phyloP scores from a whole-genome alignment of 1,140 invertebrate species.

The Leguminivora glycinivorella region DNA sequence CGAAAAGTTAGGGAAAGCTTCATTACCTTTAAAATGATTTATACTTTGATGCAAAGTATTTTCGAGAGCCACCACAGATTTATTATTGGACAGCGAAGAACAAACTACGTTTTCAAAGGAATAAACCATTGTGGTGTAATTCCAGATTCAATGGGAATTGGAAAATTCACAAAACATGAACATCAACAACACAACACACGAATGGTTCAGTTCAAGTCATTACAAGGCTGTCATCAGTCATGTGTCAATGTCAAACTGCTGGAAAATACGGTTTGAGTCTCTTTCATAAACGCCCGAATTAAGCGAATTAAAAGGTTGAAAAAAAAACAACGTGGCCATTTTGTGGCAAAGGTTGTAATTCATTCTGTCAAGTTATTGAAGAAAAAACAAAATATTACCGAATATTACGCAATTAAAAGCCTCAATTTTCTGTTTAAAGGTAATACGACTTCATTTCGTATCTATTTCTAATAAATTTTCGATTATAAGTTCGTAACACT shows the following conservation, averaged over 20 bases:
- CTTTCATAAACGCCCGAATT: neutral
- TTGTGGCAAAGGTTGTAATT: conserved; percentile 17
- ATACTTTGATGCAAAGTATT: conserved; percentile 21
- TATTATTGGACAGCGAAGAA: neutral
- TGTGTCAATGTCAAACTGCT: neutral
- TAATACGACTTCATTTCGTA: neutral
- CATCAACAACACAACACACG: neutral
- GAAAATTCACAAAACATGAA: neutral
- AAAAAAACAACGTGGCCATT: conserved; percentile 21
- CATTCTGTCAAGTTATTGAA: conserved; percentile 12
- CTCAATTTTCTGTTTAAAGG: neutral
- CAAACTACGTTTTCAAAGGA: neutral
- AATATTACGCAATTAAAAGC: neutral
- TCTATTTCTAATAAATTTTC: neutral
- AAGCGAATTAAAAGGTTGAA: neutral
- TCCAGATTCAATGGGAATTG: neutral
- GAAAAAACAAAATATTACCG: neutral
- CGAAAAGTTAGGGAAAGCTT: neutral
- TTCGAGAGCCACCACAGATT: neutral
- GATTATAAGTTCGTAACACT: neutral
- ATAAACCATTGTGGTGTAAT: conserved; percentile 1
- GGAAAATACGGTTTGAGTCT: neutral
- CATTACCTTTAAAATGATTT: neutral
- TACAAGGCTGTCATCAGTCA: neutral
- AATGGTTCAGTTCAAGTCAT: neutral